Conservation (phyloP, 1,140 invertebrate species). For the Uloborus diversus region DNA sequence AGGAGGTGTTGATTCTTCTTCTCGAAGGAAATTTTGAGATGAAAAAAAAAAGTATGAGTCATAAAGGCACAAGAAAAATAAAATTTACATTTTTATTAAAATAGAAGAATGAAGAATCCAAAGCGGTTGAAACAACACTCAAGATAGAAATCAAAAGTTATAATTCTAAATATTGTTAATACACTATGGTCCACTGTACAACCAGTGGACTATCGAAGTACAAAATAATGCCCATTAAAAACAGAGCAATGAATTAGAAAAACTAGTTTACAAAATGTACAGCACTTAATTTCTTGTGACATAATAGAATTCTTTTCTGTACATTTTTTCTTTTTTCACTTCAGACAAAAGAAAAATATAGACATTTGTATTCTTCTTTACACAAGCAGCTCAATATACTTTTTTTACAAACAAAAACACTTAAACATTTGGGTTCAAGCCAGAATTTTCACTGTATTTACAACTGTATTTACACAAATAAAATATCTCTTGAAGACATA, state of each 20-base stretch:
- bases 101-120: slow-evolving; percentile 55
- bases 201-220: slow-evolving; percentile 48
- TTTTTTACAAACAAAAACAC: not conserved
- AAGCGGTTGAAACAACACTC: slow-evolving; percentile 53
- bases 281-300: slow-evolving; percentile 32
- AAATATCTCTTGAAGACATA: too few relatives aligned
- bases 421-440: slow-evolving; percentile 27
- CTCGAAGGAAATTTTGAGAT: not conserved
- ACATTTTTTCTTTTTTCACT: slow-evolving; percentile 15
- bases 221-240: slow-evolving; percentile 54
- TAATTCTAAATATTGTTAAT: slow-evolving; percentile 51
- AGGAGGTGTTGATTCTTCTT: too few relatives aligned
- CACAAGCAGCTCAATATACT: not conserved
- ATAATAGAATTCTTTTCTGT: slow-evolving; percentile 37
- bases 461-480: too few relatives aligned
- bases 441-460: too few relatives aligned
- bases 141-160: slow-evolving; percentile 54
- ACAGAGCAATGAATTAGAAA: slow-evolving; percentile 52
- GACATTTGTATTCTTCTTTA: not conserved
- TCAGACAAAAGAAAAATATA: not conserved
- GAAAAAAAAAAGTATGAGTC: not conserved
- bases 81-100: slow-evolving; percentile 56
- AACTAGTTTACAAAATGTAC: slow-evolving; percentile 55
- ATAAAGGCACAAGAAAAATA: slow-evolving; percentile 16
- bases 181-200: slow-evolving; percentile 49